Conservation (phyloP, 2,797 vertebrate species). For the Sebastes baramenuke region DNA sequence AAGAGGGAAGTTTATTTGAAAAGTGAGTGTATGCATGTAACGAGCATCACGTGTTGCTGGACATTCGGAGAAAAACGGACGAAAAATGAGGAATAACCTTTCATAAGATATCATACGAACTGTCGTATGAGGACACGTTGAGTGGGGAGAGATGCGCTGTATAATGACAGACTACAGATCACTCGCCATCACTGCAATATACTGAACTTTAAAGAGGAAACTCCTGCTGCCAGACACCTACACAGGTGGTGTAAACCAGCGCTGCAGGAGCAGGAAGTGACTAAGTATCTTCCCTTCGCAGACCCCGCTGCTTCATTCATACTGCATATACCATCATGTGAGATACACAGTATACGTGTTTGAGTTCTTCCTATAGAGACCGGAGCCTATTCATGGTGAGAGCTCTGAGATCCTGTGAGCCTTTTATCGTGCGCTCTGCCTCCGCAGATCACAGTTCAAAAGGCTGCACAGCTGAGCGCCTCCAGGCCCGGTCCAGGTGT, state of each 20-base stretch:
- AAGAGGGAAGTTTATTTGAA: too few species aligned
- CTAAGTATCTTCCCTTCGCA: slow-evolving; percentile 5
- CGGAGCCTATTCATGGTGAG: slow-evolving; percentile 20
- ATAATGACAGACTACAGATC: slow-evolving; percentile 8
- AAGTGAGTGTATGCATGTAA: too few species aligned
- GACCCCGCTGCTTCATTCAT: slow-evolving; percentile 14
- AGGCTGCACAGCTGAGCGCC: slow-evolving; percentile 47
- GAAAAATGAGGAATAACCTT: too few species aligned
- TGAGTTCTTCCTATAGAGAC: slow-evolving; percentile 21
- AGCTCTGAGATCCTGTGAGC: slow-evolving; percentile 13
- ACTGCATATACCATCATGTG: background rate
- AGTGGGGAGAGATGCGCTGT: background rate
- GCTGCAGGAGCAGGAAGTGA: slow-evolving; percentile 17
- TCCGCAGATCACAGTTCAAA: slow-evolving; percentile 40
- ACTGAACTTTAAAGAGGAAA: slow-evolving; percentile 23
- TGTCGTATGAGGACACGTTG: too few species aligned
- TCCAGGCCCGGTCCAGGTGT: slow-evolving; percentile 21
- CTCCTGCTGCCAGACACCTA: slow-evolving; percentile 20
- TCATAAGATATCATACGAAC: too few species aligned
- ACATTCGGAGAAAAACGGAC: too few species aligned
- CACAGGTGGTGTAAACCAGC: background rate
- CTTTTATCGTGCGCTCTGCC: slow-evolving; percentile 24
- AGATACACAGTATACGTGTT: background rate
- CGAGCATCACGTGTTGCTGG: too few species aligned
- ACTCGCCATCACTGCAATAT: background rate